Percentiles rank a stretch among this genome's conserved stretches.
Evolutionary conservation across 2,888 invertebrate species (phyloP).

Genomic region (Rotaria magnacalcarata): DNA sequence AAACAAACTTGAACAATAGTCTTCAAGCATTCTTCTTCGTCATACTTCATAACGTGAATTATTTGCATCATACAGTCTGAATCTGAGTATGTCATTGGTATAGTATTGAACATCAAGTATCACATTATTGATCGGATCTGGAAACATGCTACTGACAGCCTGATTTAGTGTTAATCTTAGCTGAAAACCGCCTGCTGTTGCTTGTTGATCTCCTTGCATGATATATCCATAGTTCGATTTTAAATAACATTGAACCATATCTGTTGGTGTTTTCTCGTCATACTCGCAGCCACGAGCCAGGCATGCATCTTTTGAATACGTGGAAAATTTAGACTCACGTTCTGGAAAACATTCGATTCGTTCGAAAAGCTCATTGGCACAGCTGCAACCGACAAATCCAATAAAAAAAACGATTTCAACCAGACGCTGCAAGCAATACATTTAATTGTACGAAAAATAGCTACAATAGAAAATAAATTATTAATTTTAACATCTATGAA

Average conservation of each 20-base stretch:
- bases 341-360: conserved; percentile 46
- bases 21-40: too few relatives aligned
- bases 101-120: conserved; percentile 17
- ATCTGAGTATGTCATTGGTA: background rate
- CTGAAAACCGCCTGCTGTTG: background rate
- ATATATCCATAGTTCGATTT: background rate
- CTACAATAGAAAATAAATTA: too few relatives aligned
- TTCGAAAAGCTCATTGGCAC: background rate
- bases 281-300: background rate
- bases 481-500: too few relatives aligned
- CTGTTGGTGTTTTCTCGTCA: background rate
- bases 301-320: background rate
- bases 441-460: too few relatives aligned
- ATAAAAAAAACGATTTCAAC: too few relatives aligned
- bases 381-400: too few relatives aligned
- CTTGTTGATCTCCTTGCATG: background rate
- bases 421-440: too few relatives aligned
- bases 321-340: conserved; percentile 9
- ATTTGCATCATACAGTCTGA: background rate
- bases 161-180: background rate
- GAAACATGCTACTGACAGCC: background rate
- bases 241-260: background rate
- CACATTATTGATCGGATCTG: background rate
- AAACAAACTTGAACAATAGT: too few relatives aligned
- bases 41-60: background rate